Evolutionary conservation across 2,888 invertebrate genomes (phyloP).

Genomic region (Sceliomorpha sp.): DNA sequence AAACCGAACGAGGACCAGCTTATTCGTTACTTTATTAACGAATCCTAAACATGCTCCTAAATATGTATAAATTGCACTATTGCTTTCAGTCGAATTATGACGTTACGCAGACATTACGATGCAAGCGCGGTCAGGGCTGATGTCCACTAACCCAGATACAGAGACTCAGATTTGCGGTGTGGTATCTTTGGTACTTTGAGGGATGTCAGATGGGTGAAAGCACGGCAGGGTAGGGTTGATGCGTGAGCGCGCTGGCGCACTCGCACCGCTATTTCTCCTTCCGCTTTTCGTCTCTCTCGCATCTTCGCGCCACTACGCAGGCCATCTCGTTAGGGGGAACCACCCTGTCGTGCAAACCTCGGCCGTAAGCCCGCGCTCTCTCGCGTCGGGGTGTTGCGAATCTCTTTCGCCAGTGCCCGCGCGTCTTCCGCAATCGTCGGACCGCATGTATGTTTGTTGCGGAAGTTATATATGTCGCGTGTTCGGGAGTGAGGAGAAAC

Average conservation of each 20-base stretch:
- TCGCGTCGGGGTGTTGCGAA: conserved; percentile 67
- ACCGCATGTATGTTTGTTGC: conserved; percentile 66
- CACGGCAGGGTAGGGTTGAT: conserved; percentile 9
- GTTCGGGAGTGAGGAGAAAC: conserved; percentile 24
- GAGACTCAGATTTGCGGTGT: conserved; percentile 64
- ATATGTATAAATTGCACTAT: no score
- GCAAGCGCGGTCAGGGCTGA: no score
- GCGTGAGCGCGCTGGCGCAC: conserved; percentile 50
- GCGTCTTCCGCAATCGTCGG: conserved; percentile 78
- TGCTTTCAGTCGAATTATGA: no score
- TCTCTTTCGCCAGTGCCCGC: conserved; percentile 77
- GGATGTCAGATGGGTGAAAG: conserved; percentile 49
- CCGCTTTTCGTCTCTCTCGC: conserved; percentile 40
- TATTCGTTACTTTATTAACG: no score
- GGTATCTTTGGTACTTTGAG: conserved; percentile 64
- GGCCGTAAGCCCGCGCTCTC: conserved; percentile 63
- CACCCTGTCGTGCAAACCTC: conserved; percentile 60
- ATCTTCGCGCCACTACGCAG: conserved; percentile 30
- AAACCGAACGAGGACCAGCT: no score
- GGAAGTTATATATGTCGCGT: conserved; percentile 48
- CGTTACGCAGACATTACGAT: no score
- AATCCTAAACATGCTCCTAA: no score
- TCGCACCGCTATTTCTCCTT: conserved; percentile 25
- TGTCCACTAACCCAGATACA: conserved; percentile 70
- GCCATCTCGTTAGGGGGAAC: conserved; percentile 53